Evolutionary conservation across 2,888 invertebrate species (phyloP).

Genomic region (Cyrtodaria siliqua): DNA sequence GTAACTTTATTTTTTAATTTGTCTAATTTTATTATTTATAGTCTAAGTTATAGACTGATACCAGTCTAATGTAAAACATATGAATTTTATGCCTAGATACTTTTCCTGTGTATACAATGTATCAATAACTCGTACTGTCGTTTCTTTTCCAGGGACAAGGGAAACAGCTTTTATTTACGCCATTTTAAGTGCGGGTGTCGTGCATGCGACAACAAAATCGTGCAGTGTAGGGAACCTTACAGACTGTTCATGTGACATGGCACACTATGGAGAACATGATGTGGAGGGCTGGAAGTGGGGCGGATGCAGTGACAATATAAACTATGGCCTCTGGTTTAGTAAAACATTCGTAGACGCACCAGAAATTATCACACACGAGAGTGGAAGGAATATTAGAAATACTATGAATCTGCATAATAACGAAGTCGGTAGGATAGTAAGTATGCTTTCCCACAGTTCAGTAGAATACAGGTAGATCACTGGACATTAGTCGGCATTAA

Average conservation of each 20-base stretch:
- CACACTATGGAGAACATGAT: conserved; percentile 82
- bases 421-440: conserved; percentile 97
- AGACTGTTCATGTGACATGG: conserved; percentile 87
- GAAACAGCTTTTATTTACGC: conserved; percentile 89
- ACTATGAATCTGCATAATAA: conserved; percentile 99
- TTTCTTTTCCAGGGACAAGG: conserved; percentile 86
- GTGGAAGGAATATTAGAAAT: conserved; percentile 89
- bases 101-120: too few relatives aligned
- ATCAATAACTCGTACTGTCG: too few relatives aligned
- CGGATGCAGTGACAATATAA: conserved; percentile 89
- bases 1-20: too few relatives aligned
- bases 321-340: conserved; percentile 88
- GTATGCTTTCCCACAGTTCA: too few relatives aligned
- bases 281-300: conserved; percentile 88
- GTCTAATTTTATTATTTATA: too few relatives aligned
- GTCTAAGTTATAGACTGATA: too few relatives aligned
- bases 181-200: conserved; percentile 88
- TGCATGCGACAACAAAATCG: conserved; percentile 88
- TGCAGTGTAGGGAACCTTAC: conserved; percentile 88
- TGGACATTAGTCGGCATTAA: too few relatives aligned
- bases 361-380: conserved; percentile 85
- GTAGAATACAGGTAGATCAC: too few relatives aligned
- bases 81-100: too few relatives aligned
- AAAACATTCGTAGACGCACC: conserved; percentile 88
- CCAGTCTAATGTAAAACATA: too few relatives aligned